Percentiles rank a stretch among this genome's conserved stretches.
Conservation (phyloP, 2,888 invertebrate species). For the Calliscelio sp. region DNA sequence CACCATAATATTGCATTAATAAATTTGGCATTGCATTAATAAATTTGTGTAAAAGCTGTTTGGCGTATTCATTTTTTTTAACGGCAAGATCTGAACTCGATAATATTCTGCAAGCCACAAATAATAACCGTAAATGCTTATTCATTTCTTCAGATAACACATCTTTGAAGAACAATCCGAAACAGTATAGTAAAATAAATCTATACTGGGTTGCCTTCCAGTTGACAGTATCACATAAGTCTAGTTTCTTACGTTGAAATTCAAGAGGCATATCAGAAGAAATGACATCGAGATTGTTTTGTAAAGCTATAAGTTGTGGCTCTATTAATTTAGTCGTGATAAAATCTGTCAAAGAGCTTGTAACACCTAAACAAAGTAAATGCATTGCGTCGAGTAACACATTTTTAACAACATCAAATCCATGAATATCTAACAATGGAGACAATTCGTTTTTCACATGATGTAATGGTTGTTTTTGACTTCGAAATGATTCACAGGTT, state of each 20-base stretch:
- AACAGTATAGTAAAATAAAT: constrained; percentile 67
- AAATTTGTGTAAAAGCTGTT: constrained; percentile 25
- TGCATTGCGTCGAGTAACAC: constrained; percentile 26
- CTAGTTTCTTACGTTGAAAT: constrained; percentile 73
- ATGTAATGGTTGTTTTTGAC: constrained; percentile 16
- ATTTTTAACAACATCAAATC: constrained; percentile 22
- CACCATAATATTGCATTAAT: constrained; percentile 32
- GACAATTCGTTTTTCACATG: background rate
- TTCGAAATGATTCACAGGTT: constrained; percentile 6
- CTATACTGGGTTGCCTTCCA: constrained; percentile 75
- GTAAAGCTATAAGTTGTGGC: constrained; percentile 2
- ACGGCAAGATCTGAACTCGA: constrained; percentile 34
- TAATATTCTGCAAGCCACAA: constrained; percentile 33
- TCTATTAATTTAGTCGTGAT: background rate
- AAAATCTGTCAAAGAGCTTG: background rate
- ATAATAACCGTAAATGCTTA: constrained; percentile 23
- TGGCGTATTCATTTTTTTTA: constrained; percentile 8
- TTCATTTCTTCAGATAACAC: constrained; percentile 1
- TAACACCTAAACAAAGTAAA: constrained; percentile 27
- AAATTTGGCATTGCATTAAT: constrained; percentile 32
- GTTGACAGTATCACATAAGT: constrained; percentile 41
- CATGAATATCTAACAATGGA: constrained; percentile 12
- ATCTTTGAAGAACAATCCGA: constrained; percentile 21
- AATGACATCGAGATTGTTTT: constrained; percentile 4
- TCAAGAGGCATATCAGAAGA: constrained; percentile 62